A percentile compares a stretch with the other conserved stretches of the same genome.
Conservation (phyloP, 2,888 invertebrate genomes). For the Nymphalis polychloros region DNA sequence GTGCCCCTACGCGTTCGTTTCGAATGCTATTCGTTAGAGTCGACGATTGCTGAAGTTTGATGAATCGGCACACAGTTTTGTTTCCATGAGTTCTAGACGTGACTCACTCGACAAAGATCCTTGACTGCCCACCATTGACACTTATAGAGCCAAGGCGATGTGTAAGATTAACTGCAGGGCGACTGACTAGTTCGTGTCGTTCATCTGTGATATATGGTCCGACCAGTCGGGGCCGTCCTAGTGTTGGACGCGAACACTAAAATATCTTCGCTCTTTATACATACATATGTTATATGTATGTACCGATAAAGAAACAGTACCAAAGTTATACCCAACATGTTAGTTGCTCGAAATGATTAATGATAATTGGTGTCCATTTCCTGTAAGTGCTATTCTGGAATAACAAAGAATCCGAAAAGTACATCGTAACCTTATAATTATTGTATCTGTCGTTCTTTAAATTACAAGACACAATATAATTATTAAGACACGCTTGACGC, state of each 20-base stretch:
- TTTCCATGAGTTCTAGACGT: slow-evolving; percentile 19
- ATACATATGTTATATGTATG: not conserved
- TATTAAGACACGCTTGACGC: not conserved
- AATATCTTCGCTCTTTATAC: slow-evolving; percentile 4
- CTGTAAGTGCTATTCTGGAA: too few relatives aligned
- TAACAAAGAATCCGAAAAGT: not conserved
- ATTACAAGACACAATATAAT: not conserved
- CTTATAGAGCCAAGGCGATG: slow-evolving; percentile 31
- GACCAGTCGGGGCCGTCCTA: slow-evolving; percentile 1
- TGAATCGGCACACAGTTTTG: slow-evolving; percentile 18
- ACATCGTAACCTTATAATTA: not conserved
- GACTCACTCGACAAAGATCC: slow-evolving; percentile 21
- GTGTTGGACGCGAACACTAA: not conserved
- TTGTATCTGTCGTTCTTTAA: slow-evolving; percentile 1
- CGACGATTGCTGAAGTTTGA: slow-evolving; percentile 14
- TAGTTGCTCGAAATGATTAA: too few relatives aligned
- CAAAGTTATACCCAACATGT: too few relatives aligned
- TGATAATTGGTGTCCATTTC: too few relatives aligned
- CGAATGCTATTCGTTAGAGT: slow-evolving; percentile 6
- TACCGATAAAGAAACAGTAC: too few relatives aligned
- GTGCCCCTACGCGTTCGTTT: slow-evolving; percentile 14
- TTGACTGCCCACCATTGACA: slow-evolving; percentile 31
- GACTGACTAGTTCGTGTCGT: slow-evolving; percentile 12
- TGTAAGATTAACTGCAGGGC: slow-evolving; percentile 23
- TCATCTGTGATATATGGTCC: slow-evolving; percentile 16